Base-by-base conservation (phyloP, 2,113 vertebrate genomes). In the Mirounga angustirostris region DNA sequence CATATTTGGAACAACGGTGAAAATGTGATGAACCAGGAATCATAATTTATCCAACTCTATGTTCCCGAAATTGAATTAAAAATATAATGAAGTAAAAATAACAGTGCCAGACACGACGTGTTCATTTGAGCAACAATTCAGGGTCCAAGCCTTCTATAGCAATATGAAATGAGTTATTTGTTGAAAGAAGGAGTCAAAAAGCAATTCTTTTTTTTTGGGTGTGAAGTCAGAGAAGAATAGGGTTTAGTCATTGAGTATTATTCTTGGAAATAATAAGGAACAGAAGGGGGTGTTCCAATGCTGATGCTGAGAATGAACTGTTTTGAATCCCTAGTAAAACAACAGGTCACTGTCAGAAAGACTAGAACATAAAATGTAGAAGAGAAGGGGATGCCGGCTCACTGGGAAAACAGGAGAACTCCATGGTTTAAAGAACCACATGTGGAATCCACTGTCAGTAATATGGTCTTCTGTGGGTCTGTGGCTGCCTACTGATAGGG, bases 391-490 rank as follows among this genome's bases (percentile, higher is more conserved):
- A 18, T 26, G 73, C 4, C 2, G 24, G 18, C 9, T 10, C 4
- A 7, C 1, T 0, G 50, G 69, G 28, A 52, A 65, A 71, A 22
- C 19, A 58, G 18, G 12, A 93, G 22, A 67, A 14, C 2, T 2
- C 1, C 5, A 2, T 13, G 63, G n/a, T 21, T 63, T 80, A 14
- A 33, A 67, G 19, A 4, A 3, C 2, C 4, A 13, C 26, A 15
- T 2, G 0, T 13, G 3, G 16, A 28, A 58, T 5, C 21, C 30
- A 19, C 2, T 0, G 2, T 22, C 21, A 16, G 5, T 5, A 21
- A 6, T 3, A 2, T 1, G 12, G 15, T 14, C 11, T 15, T 36
- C 33, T 4, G 1, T 7, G 56, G 24, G 13, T 13, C n/a, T 28
- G 26, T 7, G 2, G 50, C 86, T 28, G 16, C 82, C 67, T 21